phyloP scores from a whole-genome alignment of 2,797 vertebrate species.

The Xyrichtys novacula region DNA sequence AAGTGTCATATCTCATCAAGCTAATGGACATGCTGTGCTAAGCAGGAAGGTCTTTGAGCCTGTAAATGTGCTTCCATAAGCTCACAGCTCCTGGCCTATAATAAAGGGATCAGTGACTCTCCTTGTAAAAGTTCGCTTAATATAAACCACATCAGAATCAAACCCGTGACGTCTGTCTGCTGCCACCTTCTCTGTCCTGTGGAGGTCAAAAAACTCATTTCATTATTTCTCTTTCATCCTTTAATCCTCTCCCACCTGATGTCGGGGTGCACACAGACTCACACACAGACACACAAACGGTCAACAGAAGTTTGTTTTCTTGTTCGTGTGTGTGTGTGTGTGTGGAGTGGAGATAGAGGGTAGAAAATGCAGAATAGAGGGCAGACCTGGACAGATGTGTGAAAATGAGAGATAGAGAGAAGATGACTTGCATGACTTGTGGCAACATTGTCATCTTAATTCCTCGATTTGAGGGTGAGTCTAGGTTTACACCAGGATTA shows the following conservation, averaged over 20 bases:
- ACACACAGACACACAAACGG: conserved; percentile 34
- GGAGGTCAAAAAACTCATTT: conserved; percentile 78
- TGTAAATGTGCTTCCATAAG: conserved; percentile 33
- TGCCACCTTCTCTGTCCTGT: conserved; percentile 50
- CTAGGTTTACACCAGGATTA: conserved; percentile 77
- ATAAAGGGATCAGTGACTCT: conserved; percentile 48
- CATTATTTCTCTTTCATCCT: conserved; percentile 77
- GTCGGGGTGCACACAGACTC: conserved; percentile 32
- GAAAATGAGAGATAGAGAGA: conserved; percentile 11
- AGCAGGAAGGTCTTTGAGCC: conserved; percentile 41
- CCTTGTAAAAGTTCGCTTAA: conserved; percentile 59
- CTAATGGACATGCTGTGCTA: conserved; percentile 56
- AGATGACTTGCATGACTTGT: conserved; percentile 57
- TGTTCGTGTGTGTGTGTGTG: conserved; percentile 27
- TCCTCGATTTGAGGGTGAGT: conserved; percentile 62
- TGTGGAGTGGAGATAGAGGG: background rate
- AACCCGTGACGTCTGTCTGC: conserved; percentile 30
- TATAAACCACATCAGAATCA: conserved; percentile 57
- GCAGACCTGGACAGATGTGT: conserved; percentile 35
- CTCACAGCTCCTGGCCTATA: conserved; percentile 47
- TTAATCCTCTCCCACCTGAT: conserved; percentile 75
- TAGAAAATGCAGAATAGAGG: conserved; percentile 28
- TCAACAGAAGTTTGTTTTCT: conserved; percentile 38
- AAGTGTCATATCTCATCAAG: conserved; percentile 57
- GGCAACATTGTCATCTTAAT: conserved; percentile 68